phyloP scores from a whole-genome alignment of 1,140 invertebrate genomes.

The Pseudachorutes palmiensis region DNA sequence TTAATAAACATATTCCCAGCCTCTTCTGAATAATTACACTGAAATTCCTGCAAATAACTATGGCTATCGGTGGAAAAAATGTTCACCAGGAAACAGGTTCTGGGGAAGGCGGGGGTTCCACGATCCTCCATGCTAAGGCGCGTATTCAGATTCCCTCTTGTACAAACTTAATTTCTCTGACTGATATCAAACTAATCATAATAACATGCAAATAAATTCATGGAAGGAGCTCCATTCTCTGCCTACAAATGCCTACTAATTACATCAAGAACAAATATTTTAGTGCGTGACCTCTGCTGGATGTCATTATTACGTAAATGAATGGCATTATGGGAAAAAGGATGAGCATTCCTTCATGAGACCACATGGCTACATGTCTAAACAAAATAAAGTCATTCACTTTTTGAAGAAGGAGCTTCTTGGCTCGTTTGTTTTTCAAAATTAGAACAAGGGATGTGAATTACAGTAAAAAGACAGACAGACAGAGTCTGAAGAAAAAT shows the following conservation, averaged over 20 bases:
- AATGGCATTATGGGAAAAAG: not conserved
- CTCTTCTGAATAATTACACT: not conserved
- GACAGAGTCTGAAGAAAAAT: too few species aligned
- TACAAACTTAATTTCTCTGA: not conserved
- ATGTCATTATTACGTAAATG: not conserved
- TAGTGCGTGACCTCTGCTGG: slow-evolving; percentile 3
- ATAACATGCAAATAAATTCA: not conserved
- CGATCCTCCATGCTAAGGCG: not conserved
- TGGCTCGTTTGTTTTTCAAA: too few species aligned
- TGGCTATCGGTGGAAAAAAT: not conserved
- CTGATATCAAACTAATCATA: not conserved
- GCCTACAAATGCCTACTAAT: not conserved
- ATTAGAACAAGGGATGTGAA: not conserved
- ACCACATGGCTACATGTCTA: not conserved
- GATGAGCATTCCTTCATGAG: too few species aligned
- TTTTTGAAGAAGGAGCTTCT: not conserved
- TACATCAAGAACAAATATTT: not conserved
- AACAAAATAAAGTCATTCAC: not conserved
- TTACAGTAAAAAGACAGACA: too few species aligned
- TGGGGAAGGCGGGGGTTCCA: not conserved
- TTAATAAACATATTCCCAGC: not conserved
- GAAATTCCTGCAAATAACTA: not conserved
- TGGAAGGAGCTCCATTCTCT: not conserved
- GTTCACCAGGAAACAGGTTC: not conserved
- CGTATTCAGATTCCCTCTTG: not conserved